Percentiles rank a stretch among this genome's conserved stretches.
phyloP scores from a whole-genome alignment of 2,113 vertebrate genomes.

The Tychaedon coryphoeus region DNA sequence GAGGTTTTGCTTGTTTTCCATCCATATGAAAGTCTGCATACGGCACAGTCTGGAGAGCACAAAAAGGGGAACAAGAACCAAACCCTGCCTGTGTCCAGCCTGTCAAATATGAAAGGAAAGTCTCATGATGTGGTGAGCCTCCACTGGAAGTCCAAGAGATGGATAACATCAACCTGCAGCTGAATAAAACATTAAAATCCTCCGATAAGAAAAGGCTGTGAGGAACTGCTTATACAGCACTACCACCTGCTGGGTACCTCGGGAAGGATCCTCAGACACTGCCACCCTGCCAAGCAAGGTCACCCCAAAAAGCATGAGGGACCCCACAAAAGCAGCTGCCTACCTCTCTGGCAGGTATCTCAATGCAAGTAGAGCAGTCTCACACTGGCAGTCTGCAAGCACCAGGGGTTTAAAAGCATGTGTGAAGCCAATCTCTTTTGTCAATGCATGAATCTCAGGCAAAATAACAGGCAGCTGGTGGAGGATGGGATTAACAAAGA shows the following conservation, averaged over 20 bases:
- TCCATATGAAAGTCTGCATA: background rate
- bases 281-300: background rate
- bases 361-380: background rate
- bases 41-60: background rate
- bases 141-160: accelerated
- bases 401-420: background rate
- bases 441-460: background rate
- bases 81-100: background rate
- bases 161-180: background rate
- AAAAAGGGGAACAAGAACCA: accelerated
- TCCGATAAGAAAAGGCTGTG: background rate
- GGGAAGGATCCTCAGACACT: background rate
- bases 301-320: background rate
- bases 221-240: constrained; percentile 22
- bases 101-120: background rate
- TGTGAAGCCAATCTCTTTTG: background rate
- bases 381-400: background rate
- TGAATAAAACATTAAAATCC: background rate
- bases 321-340: background rate
- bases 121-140: background rate
- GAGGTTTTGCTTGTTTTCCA: background rate
- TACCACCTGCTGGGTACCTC: constrained; percentile 35
- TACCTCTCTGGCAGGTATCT: background rate
- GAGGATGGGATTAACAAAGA: constrained; percentile 9
- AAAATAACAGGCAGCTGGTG: background rate